Base-by-base conservation (phyloP, 2,888 invertebrate genomes). In the Syrphus vitripennis region DNA sequence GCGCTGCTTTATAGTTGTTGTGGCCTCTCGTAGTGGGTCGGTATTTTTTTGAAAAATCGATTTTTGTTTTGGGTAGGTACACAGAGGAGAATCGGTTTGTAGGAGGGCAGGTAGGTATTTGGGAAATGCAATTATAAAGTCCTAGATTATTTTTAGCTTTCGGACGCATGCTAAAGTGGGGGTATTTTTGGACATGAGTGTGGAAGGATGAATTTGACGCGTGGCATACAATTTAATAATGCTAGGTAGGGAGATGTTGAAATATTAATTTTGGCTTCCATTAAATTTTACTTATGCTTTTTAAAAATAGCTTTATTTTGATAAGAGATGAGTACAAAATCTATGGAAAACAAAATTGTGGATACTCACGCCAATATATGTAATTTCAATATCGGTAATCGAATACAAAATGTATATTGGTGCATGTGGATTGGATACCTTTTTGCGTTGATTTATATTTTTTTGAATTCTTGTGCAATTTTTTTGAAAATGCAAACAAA, bases 111-210 rank as follows among this genome's bases (percentile, higher is more conserved):
- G 12, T 12, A 31, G 3, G 16, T 55, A 21, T 3, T 57, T 19
- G 40, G 5, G n/a, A 63, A 42, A 63, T 63, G 61, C 61, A 63
- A 63, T 63, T 63, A 63, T 63, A 63, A 42, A 40, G 61, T 63
- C 16, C 40, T 63, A 16, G 61, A 40, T 40, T 63, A 63, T 63
- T 63, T 63, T 63, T 63, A 63, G 24, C n/a, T n/a, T n/a, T 26
- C 9, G 37, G 21, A 24, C 40, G 34, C 14, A 31, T 55, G 12
- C 29, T n/a, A n/a, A 31, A 29, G 29, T 10, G 29, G 19, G 19
- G 7, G 26, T 42, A 14, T 42, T 63, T 40, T 63, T 24, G 37
- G 16, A n/a, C 14, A 42, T 63, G 16, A 24, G 21, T 31, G 53
- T 53, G n/a, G 26, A n/a, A 10, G 26, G 26, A 42, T 40, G 26